These are phyloP conservation scores for Eulemur rufifrons DNA, from an alignment of 2,113 vertebrate genomes.

Conservation along the genomic window DNA sequence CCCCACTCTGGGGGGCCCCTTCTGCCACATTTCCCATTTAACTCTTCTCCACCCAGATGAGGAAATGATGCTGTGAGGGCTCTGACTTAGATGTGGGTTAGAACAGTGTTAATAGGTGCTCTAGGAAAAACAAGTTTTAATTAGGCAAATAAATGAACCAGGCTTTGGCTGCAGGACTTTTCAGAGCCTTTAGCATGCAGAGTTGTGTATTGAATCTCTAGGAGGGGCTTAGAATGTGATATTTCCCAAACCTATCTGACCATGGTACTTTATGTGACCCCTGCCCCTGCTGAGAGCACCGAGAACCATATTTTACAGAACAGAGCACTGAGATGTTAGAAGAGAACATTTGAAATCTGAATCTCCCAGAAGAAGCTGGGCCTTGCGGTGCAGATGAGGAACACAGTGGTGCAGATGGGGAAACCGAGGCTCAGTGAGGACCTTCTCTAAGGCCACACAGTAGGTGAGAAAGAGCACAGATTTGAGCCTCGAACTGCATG, in stretches of 20 bases:
- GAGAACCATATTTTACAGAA: not conserved
- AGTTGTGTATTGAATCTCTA: not conserved
- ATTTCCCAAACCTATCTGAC: not conserved
- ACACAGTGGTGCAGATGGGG: not conserved
- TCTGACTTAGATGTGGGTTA: not conserved
- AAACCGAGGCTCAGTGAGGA: not conserved
- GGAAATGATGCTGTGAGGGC: not conserved
- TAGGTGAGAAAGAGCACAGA: not conserved
- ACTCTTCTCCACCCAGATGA: not conserved
- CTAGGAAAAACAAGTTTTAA: not conserved
- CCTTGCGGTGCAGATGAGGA: not conserved
- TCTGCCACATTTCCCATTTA: not conserved
- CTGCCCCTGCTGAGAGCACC: not conserved
- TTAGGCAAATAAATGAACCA: no score
- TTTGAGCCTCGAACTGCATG: not conserved
- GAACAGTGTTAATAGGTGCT: no score
- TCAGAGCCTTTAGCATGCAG: not conserved
- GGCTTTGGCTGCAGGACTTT: not conserved
- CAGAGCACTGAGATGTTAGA: not conserved
- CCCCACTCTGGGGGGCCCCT: not conserved
- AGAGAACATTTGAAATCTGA: not conserved
- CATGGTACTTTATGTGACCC: rapidly evolving
- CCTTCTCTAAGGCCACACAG: not conserved
- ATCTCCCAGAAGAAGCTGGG: not conserved
- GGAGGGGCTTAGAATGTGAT: not conserved